Conservation (phyloP, 2,113 vertebrate genomes). For the Electrona antarctica region DNA sequence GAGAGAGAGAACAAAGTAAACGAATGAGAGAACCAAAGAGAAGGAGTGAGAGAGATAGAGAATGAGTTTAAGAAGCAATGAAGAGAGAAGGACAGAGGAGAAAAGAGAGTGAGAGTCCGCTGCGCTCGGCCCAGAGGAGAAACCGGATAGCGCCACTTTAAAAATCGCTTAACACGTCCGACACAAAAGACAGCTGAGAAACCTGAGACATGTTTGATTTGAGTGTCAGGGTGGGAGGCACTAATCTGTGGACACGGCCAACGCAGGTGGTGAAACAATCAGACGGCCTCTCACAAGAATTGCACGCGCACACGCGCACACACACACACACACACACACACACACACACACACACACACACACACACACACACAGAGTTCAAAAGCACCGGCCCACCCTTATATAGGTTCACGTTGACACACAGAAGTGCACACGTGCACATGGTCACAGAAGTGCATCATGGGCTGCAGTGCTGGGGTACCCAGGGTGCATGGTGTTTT, state of each 20-base stretch:
- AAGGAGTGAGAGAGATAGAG: slow-evolving; percentile 40
- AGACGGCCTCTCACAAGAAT: slow-evolving; percentile 62
- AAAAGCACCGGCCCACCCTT: too few species aligned
- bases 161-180: slow-evolving; percentile 74
- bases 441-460: not conserved
- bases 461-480: slow-evolving; percentile 51
- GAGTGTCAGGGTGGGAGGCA: slow-evolving; percentile 70
- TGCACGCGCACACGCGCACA: slow-evolving; percentile 21
- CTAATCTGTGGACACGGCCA: slow-evolving; percentile 70
- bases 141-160: slow-evolving; percentile 77
- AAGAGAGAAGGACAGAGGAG: not conserved
- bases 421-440: slow-evolving; percentile 1
- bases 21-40: slow-evolving; percentile 3
- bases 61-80: not conserved
- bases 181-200: slow-evolving; percentile 78
- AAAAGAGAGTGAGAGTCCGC: slow-evolving; percentile 36
- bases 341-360: slow-evolving; percentile 21
- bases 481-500: slow-evolving; percentile 64
- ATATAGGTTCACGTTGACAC: not conserved
- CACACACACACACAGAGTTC: slow-evolving; percentile 5
- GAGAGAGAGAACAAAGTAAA: not conserved
- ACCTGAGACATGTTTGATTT: slow-evolving; percentile 71
- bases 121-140: slow-evolving; percentile 47
- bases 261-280: slow-evolving; percentile 84
- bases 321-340: slow-evolving; percentile 8